Base-by-base conservation (phyloP, 1,140 invertebrate genomes). In the Drosophila auraria region DNA sequence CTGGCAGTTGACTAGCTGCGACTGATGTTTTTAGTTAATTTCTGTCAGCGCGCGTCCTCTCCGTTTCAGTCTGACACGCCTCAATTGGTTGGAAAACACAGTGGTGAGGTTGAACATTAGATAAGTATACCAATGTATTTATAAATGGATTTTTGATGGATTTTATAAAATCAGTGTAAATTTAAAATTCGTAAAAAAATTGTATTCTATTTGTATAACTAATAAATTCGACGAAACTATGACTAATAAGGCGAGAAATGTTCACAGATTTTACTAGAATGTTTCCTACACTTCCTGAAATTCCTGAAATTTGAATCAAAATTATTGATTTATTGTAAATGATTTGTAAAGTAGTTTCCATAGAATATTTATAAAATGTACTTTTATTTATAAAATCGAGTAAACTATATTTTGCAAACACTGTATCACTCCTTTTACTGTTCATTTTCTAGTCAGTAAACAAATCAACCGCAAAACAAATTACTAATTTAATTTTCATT, bases 401-500 rank as follows among this genome's bases (percentile, higher is more conserved):
- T 20, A 2, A 12, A 5, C 15, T 30, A 5, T 8, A 23, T 14
- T 30, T 65, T 2, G 5, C 14, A 20, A 1, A 3, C 23, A 57
- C 59, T 76, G 70, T 64, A 30, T 1, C 14, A 51, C 15, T 17
- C 0, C 40, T 60, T 9, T 23, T 64, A 75, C 42, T 76, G 72
- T 51, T 65, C 36, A 73, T 65, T 58, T 76, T 65, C 45, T 58
- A 65, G 60, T 57, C 45, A 76, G 58, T 62, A 61, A 78, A 78
- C 63, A 78, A 77, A 69, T 69, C 63, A 78, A 78, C 54, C 75
- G 72, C 74, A 77, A 76, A 58, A 59, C 74, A 66, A 77, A 77
- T 76, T 65, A 76, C 60, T 77, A 76, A 77, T 77, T 77, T 76
- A 66, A 76, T 75, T 77, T 77, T 57, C 53, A 76, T 65, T 76